Percentiles rank a stretch among this genome's conserved stretches.
phyloP scores from a whole-genome alignment of 2,797 vertebrate genomes.

The Heteromormyrus szaboi region DNA sequence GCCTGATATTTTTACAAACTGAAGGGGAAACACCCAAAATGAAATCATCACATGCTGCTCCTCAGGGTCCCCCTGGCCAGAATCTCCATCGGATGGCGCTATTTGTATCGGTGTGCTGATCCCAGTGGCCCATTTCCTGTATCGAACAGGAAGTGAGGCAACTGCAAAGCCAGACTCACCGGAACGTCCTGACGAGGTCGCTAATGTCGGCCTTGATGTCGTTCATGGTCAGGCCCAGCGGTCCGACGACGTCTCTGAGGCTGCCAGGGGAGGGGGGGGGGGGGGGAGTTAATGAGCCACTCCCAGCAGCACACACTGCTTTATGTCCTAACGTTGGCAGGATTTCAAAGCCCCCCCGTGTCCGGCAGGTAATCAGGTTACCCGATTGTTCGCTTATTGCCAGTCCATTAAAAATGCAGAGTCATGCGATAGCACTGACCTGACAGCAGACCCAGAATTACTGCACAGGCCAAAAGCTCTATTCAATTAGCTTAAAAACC shows the following conservation, averaged over 20 bases:
- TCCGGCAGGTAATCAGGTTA: constrained; percentile 36
- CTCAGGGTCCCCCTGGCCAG: not conserved
- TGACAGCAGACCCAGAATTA: constrained; percentile 29
- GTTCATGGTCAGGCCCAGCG: constrained; percentile 54
- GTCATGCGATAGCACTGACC: constrained; percentile 57
- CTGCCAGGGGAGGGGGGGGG: constrained; percentile 32
- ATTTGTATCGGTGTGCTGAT: not conserved
- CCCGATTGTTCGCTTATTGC: constrained; percentile 42
- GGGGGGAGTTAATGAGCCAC: not conserved
- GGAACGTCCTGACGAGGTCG: constrained; percentile 63
- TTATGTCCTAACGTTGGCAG: not conserved
- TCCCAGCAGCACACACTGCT: not conserved
- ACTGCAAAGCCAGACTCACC: constrained; percentile 42
- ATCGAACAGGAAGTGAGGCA: not conserved
- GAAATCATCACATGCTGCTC: not conserved
- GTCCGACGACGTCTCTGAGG: constrained; percentile 48
- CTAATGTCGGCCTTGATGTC: constrained; percentile 58
- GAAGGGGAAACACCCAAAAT: not conserved
- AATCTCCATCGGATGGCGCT: not conserved
- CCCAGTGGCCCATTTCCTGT: not conserved
- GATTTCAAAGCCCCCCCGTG: constrained; percentile 4
- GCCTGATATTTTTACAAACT: not conserved
- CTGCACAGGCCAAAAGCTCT: not conserved
- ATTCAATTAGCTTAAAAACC: not conserved
- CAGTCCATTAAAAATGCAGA: constrained; percentile 61